These are phyloP conservation scores for Chalcosyrphus nemorum DNA, from an alignment of 2,888 invertebrate genomes.

Conservation along the genomic window DNA sequence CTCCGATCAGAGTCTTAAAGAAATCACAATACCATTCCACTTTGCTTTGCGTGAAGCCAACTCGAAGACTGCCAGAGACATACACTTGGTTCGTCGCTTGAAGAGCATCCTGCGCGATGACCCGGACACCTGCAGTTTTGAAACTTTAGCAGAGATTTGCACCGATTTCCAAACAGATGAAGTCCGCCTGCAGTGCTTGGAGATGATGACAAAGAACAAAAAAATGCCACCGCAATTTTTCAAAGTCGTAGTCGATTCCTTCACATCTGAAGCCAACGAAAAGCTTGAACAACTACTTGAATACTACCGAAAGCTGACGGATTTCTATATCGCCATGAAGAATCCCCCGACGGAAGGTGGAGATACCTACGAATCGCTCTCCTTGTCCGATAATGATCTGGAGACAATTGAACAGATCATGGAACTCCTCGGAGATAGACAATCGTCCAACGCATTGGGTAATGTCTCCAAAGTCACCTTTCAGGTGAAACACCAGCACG, in stretches of 20 bases:
- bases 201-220: constrained; percentile 87
- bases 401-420: constrained; percentile 86
- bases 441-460: constrained; percentile 76
- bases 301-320: constrained; percentile 78
- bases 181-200: constrained; percentile 87
- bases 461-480: constrained; percentile 84
- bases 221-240: constrained; percentile 85
- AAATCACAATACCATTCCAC: constrained; percentile 94
- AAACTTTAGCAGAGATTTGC: constrained; percentile 81
- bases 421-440: constrained; percentile 82
- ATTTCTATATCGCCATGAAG: constrained; percentile 79
- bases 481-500: constrained; percentile 82
- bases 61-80: constrained; percentile 92
- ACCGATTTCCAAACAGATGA: constrained; percentile 88
- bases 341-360: constrained; percentile 73
- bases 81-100: constrained; percentile 91
- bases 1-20: constrained; percentile 89
- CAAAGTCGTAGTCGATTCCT: constrained; percentile 82
- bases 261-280: constrained; percentile 78
- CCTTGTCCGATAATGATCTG: constrained; percentile 81
- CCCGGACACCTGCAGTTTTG: constrained; percentile 81
- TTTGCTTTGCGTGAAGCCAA: constrained; percentile 93
- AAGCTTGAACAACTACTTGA: constrained; percentile 78
- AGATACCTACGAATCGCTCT: constrained; percentile 75
- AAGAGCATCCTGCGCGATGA: constrained; percentile 85